These are phyloP conservation scores for Bombylius discolor DNA, from an alignment of 2,888 invertebrate genomes.

Conservation along the genomic window DNA sequence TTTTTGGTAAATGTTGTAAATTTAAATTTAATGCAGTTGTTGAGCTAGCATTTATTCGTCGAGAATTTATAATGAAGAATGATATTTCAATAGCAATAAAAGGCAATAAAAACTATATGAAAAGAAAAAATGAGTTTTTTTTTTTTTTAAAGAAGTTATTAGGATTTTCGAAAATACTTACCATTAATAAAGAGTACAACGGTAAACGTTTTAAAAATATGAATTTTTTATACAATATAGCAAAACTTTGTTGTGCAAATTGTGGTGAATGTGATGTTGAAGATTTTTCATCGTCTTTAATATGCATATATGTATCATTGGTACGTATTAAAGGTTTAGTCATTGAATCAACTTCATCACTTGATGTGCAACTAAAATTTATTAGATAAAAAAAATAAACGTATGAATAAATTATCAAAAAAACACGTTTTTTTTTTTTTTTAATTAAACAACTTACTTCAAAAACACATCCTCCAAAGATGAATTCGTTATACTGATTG, in stretches of 20 bases:
- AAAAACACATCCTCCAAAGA: conserved; percentile 90
- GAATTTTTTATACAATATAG: conserved; percentile 32
- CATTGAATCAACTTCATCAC: conserved; percentile 7
- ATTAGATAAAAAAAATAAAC: not conserved
- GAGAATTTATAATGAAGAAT: conserved; percentile 23
- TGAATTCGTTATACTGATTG: conserved; percentile 72
- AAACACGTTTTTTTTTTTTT: too few relatives aligned
- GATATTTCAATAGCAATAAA: conserved; percentile 21
- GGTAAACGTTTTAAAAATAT: conserved; percentile 27
- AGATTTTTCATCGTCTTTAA: conserved; percentile 14
- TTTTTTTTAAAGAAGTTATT: not conserved
- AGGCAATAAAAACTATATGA: conserved; percentile 22
- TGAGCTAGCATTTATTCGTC: conserved; percentile 17
- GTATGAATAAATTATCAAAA: not conserved
- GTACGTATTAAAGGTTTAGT: not conserved
- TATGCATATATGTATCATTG: conserved; percentile 2
- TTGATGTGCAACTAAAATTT: conserved; percentile 5
- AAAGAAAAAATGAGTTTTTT: not conserved
- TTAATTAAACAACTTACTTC: conserved; percentile 40
- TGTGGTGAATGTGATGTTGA: conserved; percentile 12
- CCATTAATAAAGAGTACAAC: conserved; percentile 25
- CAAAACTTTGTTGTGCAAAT: conserved; percentile 22
- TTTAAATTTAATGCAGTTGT: conserved; percentile 22
- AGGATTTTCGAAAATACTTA: conserved; percentile 10
- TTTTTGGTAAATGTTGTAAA: conserved; percentile 18